Conservation (phyloP, 2,113 vertebrate genomes). For the Nothoprocta perdicaria region DNA sequence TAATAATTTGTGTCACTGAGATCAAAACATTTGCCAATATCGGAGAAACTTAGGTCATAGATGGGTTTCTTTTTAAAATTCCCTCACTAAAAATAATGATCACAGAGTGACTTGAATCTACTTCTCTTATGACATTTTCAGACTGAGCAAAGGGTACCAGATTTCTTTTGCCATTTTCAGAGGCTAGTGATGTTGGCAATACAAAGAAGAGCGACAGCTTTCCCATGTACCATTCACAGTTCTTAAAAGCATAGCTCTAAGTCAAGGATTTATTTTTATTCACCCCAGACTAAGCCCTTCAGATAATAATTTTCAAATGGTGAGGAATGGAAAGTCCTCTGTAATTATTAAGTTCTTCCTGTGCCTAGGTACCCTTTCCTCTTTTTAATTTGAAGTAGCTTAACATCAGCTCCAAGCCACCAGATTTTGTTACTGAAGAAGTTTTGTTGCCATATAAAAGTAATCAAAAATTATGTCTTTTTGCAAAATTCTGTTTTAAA, state of each 20-base stretch:
- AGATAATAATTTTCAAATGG: neutral
- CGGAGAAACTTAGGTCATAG: conserved; percentile 12
- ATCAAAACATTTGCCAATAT: conserved; percentile 33
- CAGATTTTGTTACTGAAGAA: neutral
- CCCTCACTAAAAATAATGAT: neutral
- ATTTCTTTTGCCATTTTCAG: neutral
- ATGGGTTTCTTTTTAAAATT: neutral
- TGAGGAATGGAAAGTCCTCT: neutral
- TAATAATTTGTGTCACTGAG: conserved; percentile 16
- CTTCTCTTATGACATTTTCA: neutral
- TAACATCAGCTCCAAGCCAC: neutral
- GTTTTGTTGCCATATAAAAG: neutral
- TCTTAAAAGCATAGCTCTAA: neutral
- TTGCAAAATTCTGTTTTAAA: neutral
- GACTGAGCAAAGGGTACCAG: neutral
- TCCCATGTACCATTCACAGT: neutral
- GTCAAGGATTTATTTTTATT: neutral
- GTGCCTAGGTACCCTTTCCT: neutral
- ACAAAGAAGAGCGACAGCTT: neutral
- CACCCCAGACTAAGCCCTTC: neutral
- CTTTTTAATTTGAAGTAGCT: neutral
- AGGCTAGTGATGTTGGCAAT: neutral
- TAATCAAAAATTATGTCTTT: neutral
- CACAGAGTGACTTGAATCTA: neutral
- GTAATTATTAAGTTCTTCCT: neutral